Percentiles rank a stretch among this genome's conserved stretches.
These are phyloP conservation scores for Thryonomys swinderianus DNA, from an alignment of 2,113 vertebrate species.

Conservation along the genomic window DNA sequence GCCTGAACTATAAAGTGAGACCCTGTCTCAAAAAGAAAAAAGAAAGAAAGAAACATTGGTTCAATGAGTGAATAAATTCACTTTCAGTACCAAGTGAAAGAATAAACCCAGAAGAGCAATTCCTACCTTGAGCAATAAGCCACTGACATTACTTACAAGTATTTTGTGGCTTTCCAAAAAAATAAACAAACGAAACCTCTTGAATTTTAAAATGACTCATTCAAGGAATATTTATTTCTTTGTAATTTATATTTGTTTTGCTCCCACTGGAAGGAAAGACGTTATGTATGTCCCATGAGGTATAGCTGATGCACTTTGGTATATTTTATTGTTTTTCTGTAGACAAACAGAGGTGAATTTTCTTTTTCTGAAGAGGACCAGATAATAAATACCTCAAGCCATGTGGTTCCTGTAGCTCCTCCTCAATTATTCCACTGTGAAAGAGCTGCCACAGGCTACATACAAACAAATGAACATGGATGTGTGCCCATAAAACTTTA, in stretches of 20 bases:
- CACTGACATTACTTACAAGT: not conserved
- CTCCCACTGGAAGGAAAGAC: not conserved
- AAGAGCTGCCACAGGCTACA: not conserved
- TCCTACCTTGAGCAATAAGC: not conserved
- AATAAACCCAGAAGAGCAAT: not conserved
- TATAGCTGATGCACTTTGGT: not conserved
- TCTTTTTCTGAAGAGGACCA: not conserved
- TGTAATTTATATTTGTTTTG: not conserved
- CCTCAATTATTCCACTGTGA: not conserved
- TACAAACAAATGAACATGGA: not conserved
- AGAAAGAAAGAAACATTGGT: too few species aligned
- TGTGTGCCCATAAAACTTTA: constrained; percentile 49
- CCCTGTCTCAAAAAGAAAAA: too few species aligned
- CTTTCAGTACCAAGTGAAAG: not conserved
- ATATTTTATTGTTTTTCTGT: not conserved
- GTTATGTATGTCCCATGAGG: not conserved
- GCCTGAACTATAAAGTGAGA: too few species aligned
- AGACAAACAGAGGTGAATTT: not conserved
- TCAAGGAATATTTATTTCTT: not conserved
- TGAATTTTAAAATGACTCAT: constrained; percentile 4
- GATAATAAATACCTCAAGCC: not conserved
- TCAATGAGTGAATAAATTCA: not conserved
- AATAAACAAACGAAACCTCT: not conserved
- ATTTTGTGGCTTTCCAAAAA: not conserved
- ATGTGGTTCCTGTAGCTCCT: not conserved